Evolutionary conservation across 2,888 invertebrate genomes (phyloP).

Genomic region (Acrobasis suavella): DNA sequence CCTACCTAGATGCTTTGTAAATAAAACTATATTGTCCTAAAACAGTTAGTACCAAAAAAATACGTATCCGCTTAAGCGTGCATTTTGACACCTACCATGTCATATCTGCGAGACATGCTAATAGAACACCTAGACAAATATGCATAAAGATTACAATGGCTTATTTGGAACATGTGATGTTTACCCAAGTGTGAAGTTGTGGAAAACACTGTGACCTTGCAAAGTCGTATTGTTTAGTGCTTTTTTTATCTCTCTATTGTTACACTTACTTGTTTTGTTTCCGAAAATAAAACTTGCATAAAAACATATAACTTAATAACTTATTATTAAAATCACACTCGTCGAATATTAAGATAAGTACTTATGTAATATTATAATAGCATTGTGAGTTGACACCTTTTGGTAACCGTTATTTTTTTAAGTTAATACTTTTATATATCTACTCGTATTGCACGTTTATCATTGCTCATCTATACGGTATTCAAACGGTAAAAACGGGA

Average conservation of each 20-base stretch:
- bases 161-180: constrained; percentile 7
- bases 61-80: constrained; percentile 1
- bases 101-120: constrained; percentile 1
- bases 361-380: no score
- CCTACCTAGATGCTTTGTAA: no score
- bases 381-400: no score
- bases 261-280: neutral
- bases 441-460: no score
- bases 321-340: no score
- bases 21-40: no score
- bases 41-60: neutral
- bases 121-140: constrained; percentile 6
- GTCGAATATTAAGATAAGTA: no score
- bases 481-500: no score
- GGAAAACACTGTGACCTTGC: constrained; percentile 25
- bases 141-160: constrained; percentile 16
- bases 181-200: constrained; percentile 16
- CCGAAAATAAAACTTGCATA: neutral
- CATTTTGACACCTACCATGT: constrained; percentile 1
- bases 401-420: no score
- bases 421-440: no score
- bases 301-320: neutral
- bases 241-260: constrained; percentile 16
- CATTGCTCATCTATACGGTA: no score
- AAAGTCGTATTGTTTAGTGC: constrained; percentile 19